Percentiles rank a stretch among this genome's conserved stretches.
Evolutionary conservation across 2,888 invertebrate species (phyloP).

Genomic region (Mesochorus sp.): DNA sequence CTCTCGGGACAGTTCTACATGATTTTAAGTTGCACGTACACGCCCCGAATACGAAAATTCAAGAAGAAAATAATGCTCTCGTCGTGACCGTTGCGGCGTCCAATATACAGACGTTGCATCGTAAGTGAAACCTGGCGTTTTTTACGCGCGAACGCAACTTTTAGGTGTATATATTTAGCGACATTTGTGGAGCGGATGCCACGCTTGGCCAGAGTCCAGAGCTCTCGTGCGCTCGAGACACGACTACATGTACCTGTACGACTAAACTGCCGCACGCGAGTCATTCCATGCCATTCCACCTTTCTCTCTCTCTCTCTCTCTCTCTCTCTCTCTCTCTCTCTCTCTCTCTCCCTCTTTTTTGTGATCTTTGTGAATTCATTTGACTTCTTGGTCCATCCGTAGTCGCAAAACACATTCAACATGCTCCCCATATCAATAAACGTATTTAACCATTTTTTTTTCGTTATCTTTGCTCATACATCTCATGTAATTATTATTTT

Average conservation of each 20-base stretch:
- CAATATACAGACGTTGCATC: too few relatives aligned
- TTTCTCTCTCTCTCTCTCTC: slow-evolving; percentile 8
- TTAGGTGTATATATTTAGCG: slow-evolving; percentile 77
- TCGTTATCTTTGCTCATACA: too few relatives aligned
- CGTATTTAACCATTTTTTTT: too few relatives aligned
- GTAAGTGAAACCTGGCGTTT: too few relatives aligned
- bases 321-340: not conserved
- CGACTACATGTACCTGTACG: slow-evolving; percentile 42
- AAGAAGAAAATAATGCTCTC: too few relatives aligned
- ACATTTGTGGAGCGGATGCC: slow-evolving; percentile 79
- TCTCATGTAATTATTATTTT: too few relatives aligned
- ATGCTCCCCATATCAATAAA: not conserved
- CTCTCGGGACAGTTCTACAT: too few relatives aligned
- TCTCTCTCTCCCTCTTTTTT: not conserved
- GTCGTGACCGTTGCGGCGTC: too few relatives aligned
- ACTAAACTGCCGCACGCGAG: not conserved
- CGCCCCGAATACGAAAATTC: too few relatives aligned
- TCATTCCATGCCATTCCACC: slow-evolving; percentile 42
- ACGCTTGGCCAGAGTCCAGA: slow-evolving; percentile 76
- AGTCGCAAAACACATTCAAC: slow-evolving; percentile 9
- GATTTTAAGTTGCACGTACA: too few relatives aligned
- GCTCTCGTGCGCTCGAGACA: slow-evolving; percentile 54
- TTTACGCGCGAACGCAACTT: slow-evolving; percentile 47
- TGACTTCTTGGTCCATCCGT: too few relatives aligned
- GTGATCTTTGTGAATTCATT: too few relatives aligned